Conservation (phyloP, 1,140 invertebrate species). For the Xylocopa sonorina region DNA sequence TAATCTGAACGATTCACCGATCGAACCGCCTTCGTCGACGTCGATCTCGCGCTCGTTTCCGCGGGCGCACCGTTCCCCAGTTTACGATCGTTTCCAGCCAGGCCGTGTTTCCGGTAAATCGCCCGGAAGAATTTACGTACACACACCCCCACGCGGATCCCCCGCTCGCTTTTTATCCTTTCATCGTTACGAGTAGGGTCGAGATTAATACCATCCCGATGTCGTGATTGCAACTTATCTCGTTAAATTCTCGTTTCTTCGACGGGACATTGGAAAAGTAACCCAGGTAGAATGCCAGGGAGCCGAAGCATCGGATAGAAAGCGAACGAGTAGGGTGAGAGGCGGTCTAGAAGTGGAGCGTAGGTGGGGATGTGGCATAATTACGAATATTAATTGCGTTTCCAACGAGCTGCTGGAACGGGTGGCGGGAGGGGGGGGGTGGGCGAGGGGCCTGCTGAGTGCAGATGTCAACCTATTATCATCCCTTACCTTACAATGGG, state of each 20-base stretch:
- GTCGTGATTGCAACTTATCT: slow-evolving; percentile 67
- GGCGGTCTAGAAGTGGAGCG: slow-evolving; percentile 51
- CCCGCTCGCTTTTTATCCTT: no score
- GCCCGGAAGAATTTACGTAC: neutral
- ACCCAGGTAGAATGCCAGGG: slow-evolving; percentile 52
- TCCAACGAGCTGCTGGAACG: slow-evolving; percentile 75
- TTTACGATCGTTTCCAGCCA: neutral
- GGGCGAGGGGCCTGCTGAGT: slow-evolving; percentile 79
- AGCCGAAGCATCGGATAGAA: slow-evolving; percentile 36
- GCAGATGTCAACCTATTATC: slow-evolving; percentile 83
- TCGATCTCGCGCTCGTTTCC: no score
- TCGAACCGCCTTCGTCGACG: no score
- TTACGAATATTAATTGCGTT: slow-evolving; percentile 82
- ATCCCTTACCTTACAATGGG: slow-evolving; percentile 77
- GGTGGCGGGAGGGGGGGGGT: no score
- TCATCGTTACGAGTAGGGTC: neutral
- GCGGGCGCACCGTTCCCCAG: no score
- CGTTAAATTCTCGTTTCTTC: slow-evolving; percentile 71
- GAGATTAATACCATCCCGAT: slow-evolving; percentile 41
- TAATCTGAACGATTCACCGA: no score
- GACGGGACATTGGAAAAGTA: slow-evolving; percentile 55
- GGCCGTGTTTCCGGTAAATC: neutral
- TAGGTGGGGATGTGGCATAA: slow-evolving; percentile 74
- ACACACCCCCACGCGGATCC: no score
- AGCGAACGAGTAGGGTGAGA: neutral